Conservation (phyloP, 1,140 invertebrate species). For the Teleopsis dalmanni region DNA sequence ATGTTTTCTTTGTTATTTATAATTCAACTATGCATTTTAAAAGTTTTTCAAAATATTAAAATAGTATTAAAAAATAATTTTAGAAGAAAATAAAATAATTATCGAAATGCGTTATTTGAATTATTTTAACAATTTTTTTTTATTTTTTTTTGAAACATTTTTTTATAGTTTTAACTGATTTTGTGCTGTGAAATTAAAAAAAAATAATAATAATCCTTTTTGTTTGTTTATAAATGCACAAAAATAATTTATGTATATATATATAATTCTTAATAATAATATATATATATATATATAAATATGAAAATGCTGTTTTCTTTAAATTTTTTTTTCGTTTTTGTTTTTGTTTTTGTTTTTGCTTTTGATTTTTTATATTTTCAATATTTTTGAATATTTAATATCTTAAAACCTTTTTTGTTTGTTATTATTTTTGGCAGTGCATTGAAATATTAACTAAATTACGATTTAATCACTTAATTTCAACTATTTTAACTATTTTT, state of each 20-base stretch:
- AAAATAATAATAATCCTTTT: too few relatives aligned
- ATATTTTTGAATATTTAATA: constrained; percentile 9
- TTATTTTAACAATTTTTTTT: too few relatives aligned
- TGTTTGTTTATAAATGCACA: constrained; percentile 8
- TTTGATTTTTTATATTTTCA: constrained; percentile 19
- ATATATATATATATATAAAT: constrained; percentile 14
- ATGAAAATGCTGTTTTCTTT: constrained; percentile 14
- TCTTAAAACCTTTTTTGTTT: constrained; percentile 24
- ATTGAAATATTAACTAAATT: constrained; percentile 25
- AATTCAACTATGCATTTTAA: too few relatives aligned
- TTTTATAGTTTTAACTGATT: too few relatives aligned
- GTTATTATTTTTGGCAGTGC: constrained; percentile 37
- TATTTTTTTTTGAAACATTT: too few relatives aligned
- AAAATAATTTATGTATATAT: background rate
- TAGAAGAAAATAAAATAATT: too few relatives aligned
- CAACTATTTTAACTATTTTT: constrained; percentile 22
- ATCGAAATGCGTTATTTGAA: too few relatives aligned
- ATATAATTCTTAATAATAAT: constrained; percentile 7
- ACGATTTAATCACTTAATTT: constrained; percentile 6
- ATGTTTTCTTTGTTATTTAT: too few relatives aligned
- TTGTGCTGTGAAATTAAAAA: too few relatives aligned
- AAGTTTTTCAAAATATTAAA: too few relatives aligned
- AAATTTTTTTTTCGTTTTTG: constrained; percentile 10
- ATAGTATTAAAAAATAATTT: too few relatives aligned
- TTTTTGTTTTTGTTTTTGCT: constrained; percentile 19